Conservation (phyloP, 2,888 invertebrate species). For the Apamea sordens region DNA sequence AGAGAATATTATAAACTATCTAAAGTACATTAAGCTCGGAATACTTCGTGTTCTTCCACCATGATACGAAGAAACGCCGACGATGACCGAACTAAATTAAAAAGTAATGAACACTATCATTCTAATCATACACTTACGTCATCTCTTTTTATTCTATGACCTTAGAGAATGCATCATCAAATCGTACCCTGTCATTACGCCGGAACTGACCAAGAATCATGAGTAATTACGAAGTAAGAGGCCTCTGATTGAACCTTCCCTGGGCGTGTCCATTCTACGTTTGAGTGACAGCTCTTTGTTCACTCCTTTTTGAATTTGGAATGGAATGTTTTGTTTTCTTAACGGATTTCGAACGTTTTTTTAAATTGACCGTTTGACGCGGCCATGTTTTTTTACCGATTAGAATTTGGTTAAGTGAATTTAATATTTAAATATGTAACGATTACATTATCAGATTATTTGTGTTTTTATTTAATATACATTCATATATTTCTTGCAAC, state of each 20-base stretch:
- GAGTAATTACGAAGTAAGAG: conserved; percentile 78
- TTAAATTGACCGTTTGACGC: conserved; percentile 49
- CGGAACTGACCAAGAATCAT: conserved; percentile 77
- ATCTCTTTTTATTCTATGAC: conserved; percentile 70
- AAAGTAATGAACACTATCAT: conserved; percentile 69
- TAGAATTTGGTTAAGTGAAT: conserved; percentile 36
- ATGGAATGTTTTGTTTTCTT: conserved; percentile 75
- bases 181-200: conserved; percentile 83
- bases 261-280: conserved; percentile 80
- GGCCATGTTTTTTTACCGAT: conserved; percentile 37
- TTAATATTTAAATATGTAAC: conserved; percentile 19
- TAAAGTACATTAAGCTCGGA: conserved; percentile 50
- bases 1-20: conserved; percentile 54
- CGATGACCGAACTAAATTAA: conserved; percentile 64
- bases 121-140: conserved; percentile 63
- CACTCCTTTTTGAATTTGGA: conserved; percentile 72
- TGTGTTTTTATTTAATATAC: not conserved
- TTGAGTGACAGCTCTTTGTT: conserved; percentile 82
- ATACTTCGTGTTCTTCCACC: conserved; percentile 44
- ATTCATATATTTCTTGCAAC: not conserved
- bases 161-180: conserved; percentile 77
- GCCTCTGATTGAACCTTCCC: conserved; percentile 73
- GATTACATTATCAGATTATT: not conserved
- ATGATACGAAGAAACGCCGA: conserved; percentile 44
- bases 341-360: conserved; percentile 68